Conservation (phyloP, 2,113 vertebrate species). For the Naja naja region DNA sequence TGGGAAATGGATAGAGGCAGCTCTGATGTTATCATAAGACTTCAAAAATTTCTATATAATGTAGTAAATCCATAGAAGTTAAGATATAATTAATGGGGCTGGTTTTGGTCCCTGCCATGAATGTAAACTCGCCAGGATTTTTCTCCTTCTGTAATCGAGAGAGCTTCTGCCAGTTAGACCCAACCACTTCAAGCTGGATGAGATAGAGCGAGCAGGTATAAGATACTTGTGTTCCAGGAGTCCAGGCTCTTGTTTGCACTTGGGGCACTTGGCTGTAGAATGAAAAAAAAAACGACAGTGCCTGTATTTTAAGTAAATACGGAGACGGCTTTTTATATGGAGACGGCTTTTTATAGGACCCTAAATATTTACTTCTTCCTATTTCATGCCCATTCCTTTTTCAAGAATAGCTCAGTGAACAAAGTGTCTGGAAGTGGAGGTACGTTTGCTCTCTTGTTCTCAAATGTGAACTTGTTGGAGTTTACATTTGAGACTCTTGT, state of each 20-base stretch:
- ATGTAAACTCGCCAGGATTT: not conserved
- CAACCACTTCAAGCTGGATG: not conserved
- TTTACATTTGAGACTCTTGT: not conserved
- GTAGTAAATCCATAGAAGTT: too few species aligned
- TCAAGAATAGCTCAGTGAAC: not conserved
- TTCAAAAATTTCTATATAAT: too few species aligned
- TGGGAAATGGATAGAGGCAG: too few species aligned
- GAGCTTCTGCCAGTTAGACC: not conserved
- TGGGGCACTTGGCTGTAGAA: not conserved
- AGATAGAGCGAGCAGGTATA: not conserved
- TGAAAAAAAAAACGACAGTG: not conserved
- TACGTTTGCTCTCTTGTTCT: not conserved
- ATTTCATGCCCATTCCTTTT: not conserved
- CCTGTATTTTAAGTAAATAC: not conserved
- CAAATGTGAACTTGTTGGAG: not conserved
- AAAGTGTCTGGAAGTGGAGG: not conserved
- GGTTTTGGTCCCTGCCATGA: too few species aligned
- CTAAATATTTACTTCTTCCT: not conserved
- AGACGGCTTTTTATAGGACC: not conserved
- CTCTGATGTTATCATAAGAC: too few species aligned
- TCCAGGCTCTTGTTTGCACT: not conserved
- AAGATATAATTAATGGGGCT: too few species aligned
- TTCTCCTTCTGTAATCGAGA: not conserved
- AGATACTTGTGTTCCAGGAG: not conserved
- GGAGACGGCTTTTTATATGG: not conserved